phyloP scores from a whole-genome alignment of 2,888 invertebrate species.

The Trachelus stipa region DNA sequence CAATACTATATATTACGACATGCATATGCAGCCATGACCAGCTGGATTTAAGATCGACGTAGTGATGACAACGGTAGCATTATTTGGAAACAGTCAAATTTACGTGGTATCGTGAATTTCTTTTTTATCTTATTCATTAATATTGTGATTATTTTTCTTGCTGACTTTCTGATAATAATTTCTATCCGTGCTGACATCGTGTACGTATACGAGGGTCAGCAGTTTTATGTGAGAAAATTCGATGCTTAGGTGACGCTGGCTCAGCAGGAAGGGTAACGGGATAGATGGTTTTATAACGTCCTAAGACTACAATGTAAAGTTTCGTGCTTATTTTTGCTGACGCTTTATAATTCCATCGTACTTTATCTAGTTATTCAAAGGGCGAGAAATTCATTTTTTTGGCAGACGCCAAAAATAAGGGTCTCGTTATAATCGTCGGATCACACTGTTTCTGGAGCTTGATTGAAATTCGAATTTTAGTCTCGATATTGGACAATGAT shows the following conservation, averaged over 20 bases:
- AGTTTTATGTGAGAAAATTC: conserved; percentile 17
- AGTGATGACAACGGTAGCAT: neutral
- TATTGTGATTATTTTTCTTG: neutral
- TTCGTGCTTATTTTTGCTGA: conserved; percentile 20
- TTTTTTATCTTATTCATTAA: neutral
- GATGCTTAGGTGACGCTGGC: conserved; percentile 22
- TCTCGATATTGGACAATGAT: neutral
- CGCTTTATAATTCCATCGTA: neutral
- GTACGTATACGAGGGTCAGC: neutral
- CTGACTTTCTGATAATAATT: neutral
- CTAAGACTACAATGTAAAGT: conserved; percentile 6
- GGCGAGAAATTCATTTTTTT: neutral
- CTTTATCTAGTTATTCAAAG: neutral
- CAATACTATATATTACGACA: neutral
- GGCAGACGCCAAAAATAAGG: neutral
- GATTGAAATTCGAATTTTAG: neutral
- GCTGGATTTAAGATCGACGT: neutral
- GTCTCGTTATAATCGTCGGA: neutral
- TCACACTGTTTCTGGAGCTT: neutral
- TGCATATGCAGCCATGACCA: neutral
- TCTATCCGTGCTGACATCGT: neutral
- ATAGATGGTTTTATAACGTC: neutral
- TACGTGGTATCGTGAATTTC: neutral
- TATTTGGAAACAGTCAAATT: neutral
- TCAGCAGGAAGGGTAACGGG: conserved; percentile 22